These are phyloP conservation scores for Heliconius erato DNA, from an alignment of 2,888 invertebrate species.

Conservation along the genomic window DNA sequence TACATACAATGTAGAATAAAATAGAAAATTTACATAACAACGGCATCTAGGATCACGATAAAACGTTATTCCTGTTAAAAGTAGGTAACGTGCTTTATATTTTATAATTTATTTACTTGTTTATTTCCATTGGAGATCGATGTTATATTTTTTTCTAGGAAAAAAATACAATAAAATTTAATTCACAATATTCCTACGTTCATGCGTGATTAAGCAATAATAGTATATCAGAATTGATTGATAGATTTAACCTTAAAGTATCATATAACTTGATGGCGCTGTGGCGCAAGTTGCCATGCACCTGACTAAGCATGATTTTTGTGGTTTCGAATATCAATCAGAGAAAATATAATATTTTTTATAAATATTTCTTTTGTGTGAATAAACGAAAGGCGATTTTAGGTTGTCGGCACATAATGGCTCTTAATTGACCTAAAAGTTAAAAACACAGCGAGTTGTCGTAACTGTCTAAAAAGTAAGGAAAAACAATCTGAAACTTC, in stretches of 20 bases:
- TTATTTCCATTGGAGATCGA: not conserved
- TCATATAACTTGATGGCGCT: not conserved
- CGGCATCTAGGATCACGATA: too few relatives aligned
- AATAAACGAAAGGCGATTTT: too few relatives aligned
- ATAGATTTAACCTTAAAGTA: not conserved
- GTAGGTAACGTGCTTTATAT: not conserved
- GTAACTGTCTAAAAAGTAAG: not conserved
- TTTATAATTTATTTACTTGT: not conserved
- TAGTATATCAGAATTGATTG: not conserved
- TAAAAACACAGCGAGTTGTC: too few relatives aligned
- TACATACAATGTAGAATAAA: too few relatives aligned
- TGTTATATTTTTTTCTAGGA: not conserved
- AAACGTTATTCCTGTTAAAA: too few relatives aligned
- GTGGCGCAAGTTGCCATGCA: constrained; percentile 3
- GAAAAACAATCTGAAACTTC: not conserved
- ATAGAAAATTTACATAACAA: too few relatives aligned
- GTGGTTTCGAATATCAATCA: too few relatives aligned
- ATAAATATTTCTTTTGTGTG: too few relatives aligned
- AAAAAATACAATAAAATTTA: not conserved
- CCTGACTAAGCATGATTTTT: not conserved
- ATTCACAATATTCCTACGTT: not conserved
- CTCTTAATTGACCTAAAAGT: not conserved
- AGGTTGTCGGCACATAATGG: not conserved
- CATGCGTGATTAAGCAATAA: not conserved
- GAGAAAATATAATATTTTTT: too few relatives aligned